Evolutionary conservation across 2,797 vertebrate species (phyloP).

Genomic region (Podarcis siculus): DNA sequence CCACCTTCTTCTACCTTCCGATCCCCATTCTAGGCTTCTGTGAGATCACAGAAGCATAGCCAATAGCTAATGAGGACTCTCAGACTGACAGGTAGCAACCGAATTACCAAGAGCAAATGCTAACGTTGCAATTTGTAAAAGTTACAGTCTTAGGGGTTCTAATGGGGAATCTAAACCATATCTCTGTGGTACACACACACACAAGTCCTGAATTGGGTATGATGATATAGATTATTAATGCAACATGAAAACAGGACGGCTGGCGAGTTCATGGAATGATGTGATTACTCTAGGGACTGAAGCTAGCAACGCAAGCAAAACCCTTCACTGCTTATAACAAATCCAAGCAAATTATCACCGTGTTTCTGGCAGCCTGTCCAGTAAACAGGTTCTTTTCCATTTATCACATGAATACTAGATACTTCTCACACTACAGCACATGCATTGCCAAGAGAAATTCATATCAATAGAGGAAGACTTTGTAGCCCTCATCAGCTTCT

Average conservation of each 20-base stretch:
- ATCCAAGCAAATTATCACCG: neutral
- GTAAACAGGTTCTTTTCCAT: neutral
- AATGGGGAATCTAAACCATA: neutral
- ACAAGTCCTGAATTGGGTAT: neutral
- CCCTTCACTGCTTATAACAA: neutral
- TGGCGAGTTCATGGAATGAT: neutral
- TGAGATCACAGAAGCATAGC: neutral
- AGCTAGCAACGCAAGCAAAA: slow-evolving; percentile 9
- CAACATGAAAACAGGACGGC: slow-evolving; percentile 8
- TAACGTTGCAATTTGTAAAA: neutral
- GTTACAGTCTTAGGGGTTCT: neutral
- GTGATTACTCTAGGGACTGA: neutral
- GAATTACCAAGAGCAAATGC: neutral
- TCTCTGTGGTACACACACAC: too few relatives aligned
- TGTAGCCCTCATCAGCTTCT: neutral
- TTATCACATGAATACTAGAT: neutral
- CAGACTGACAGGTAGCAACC: neutral
- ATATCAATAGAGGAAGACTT: neutral
- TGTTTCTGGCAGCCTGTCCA: slow-evolving; percentile 1
- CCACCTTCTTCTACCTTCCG: neutral
- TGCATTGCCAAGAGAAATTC: neutral
- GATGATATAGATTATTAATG: slow-evolving; percentile 13
- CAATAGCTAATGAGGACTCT: neutral
- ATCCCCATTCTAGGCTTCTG: neutral
- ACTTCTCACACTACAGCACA: neutral